phyloP scores from a whole-genome alignment of 2,888 invertebrate genomes.

The Nephrotoma guestfalica region DNA sequence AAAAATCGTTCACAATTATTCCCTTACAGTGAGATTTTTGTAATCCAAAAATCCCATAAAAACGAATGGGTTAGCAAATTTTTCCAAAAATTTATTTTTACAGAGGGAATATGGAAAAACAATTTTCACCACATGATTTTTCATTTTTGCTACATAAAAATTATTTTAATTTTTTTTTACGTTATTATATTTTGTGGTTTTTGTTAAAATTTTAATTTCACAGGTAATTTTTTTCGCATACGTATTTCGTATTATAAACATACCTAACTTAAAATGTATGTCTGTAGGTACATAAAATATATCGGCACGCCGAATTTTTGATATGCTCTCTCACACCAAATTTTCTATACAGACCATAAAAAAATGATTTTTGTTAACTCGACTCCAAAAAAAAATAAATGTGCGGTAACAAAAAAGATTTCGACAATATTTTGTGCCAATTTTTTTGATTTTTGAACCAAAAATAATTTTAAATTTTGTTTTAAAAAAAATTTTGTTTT shows the following conservation, averaged over 20 bases:
- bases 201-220: background rate
- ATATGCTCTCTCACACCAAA: background rate
- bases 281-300: background rate
- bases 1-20: background rate
- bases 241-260: background rate
- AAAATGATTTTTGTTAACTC: background rate
- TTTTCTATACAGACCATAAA: background rate
- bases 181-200: background rate
- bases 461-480: background rate
- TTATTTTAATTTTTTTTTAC: background rate
- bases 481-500: background rate
- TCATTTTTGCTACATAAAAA: background rate
- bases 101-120: background rate
- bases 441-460: conserved; percentile 2
- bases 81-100: background rate
- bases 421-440: background rate
- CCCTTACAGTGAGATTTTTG: background rate
- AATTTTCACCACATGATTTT: background rate
- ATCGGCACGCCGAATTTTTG: background rate
- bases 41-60: background rate
- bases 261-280: background rate
- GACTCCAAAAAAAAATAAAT: background rate
- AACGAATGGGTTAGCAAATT: background rate
- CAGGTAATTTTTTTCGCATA: background rate
- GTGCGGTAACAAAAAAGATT: background rate